Percentiles rank a stretch among this genome's conserved stretches.
Evolutionary conservation across 1,140 invertebrate genomes (phyloP).

Genomic region (Rhagoletis pomonella): DNA sequence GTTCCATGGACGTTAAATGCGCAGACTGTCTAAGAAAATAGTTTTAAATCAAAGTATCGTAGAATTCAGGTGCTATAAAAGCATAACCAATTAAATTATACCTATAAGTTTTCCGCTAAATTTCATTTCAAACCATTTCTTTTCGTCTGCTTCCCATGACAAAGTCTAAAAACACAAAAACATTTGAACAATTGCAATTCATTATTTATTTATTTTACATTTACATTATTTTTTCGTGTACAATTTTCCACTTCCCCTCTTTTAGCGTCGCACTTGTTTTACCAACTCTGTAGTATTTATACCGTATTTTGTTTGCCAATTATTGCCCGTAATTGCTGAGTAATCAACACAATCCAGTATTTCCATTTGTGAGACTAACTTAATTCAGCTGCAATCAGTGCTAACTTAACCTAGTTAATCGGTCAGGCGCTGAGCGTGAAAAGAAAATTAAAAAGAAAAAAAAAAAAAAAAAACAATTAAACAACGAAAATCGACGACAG

Average conservation of each 20-base stretch:
- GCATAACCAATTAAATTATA: too few species aligned
- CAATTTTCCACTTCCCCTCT: not conserved
- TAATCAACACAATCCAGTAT: not conserved
- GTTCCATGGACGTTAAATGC: too few species aligned
- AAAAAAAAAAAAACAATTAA: conserved; percentile 2
- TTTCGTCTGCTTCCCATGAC: too few species aligned
- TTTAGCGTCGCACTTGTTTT: not conserved
- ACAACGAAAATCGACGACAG: not conserved
- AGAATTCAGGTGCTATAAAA: too few species aligned
- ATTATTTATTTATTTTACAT: too few species aligned
- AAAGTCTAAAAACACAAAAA: too few species aligned
- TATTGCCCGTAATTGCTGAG: conserved; percentile 2
- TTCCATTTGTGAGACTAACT: not conserved
- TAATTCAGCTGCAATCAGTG: conserved; percentile 25
- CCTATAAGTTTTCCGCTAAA: too few species aligned
- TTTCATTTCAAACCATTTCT: too few species aligned
- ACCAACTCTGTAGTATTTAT: not conserved
- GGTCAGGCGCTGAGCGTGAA: not conserved
- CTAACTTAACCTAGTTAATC: conserved; percentile 31
- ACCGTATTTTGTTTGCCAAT: conserved; percentile 14
- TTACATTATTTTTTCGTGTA: not conserved
- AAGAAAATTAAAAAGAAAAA: not conserved
- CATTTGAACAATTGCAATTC: too few species aligned
- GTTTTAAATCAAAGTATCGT: too few species aligned
- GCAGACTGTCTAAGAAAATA: too few species aligned